Evolutionary conservation across 2,888 invertebrate species (phyloP), one percentile per base, ranked within the genome.

Genomic region (Cinara cedri): DNA sequence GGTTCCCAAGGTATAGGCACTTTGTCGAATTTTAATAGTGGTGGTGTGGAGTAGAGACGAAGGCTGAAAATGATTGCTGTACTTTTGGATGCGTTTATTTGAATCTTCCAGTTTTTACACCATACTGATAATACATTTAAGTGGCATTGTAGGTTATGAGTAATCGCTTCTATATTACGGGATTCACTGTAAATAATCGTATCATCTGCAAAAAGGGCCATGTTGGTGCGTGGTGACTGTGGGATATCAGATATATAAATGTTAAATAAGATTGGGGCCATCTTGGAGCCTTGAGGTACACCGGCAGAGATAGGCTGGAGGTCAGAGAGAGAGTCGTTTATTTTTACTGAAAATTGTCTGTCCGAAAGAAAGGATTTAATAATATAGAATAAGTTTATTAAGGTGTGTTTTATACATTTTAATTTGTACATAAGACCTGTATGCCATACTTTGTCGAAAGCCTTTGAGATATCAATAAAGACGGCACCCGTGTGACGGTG

Each of bases 371-470:
- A 62, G 1, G 34, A 34, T 1, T 16, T 16, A 34, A 62, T 62
- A 34, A 62, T 62, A 34, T 62, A 34, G 16, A 62, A 62, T 16
- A 62, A 16, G 14, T 62, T 34, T 16, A 1, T 62, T 16, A 34
- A 34, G 2, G 54, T 54, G n/a, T 54, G n/a, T n/a, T n/a, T 19
- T 4, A 54, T 19, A 8, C 0, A 8, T 19, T 19, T 16, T 54
- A 62, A 62, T 34, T 62, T 62, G 9, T 10, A 62, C 1, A 62
- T 1, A 16, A 62, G 60, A 13, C 57, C 57, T 10, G 26, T 34
- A 6, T 60, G 60, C 60, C 60, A 60, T n/a, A 60, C 60, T 60
- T 60, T 60, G 14, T 60, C 13, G 14, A 62, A 34, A 6, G 60
- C 60, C 16, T 62, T 62, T 8, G 57, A 57, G 3, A 62, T 4